These are phyloP conservation scores for Actinia equina DNA, from an alignment of 64 coral and sea anemone species.

Conservation along the genomic window DNA sequence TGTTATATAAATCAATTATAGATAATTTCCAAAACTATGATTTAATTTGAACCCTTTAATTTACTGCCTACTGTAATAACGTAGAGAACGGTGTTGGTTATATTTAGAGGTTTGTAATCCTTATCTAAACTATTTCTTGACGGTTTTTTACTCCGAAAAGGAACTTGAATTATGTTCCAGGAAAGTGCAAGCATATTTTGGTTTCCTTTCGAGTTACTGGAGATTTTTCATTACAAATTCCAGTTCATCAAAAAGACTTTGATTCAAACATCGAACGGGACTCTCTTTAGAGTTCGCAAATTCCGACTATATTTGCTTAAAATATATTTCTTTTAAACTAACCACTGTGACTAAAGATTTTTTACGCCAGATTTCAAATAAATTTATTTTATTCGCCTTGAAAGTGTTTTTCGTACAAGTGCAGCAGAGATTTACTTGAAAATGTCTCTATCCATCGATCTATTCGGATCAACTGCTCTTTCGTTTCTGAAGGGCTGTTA, in stretches of 20 bases:
- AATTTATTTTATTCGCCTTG: background rate
- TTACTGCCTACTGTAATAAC: background rate
- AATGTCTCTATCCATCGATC: background rate
- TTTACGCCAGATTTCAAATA: background rate
- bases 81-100: background rate
- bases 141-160: background rate
- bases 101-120: constrained; percentile 1
- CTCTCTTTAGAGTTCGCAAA: background rate
- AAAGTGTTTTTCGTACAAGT: background rate
- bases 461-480: background rate
- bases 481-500: background rate
- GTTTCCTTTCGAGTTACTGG: background rate
- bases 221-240: constrained; percentile 3
- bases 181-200: background rate
- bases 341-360: background rate
- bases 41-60: background rate
- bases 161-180: constrained; percentile 8
- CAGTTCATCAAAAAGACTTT: background rate
- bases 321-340: background rate
- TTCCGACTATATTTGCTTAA: background rate
- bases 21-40: background rate
- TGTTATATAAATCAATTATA: constrained; percentile 6
- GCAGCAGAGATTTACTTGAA: background rate
- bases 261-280: background rate
- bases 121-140: background rate